Base-by-base conservation (phyloP, 2,797 vertebrate species). In the Coregonus ussuriensis region DNA sequence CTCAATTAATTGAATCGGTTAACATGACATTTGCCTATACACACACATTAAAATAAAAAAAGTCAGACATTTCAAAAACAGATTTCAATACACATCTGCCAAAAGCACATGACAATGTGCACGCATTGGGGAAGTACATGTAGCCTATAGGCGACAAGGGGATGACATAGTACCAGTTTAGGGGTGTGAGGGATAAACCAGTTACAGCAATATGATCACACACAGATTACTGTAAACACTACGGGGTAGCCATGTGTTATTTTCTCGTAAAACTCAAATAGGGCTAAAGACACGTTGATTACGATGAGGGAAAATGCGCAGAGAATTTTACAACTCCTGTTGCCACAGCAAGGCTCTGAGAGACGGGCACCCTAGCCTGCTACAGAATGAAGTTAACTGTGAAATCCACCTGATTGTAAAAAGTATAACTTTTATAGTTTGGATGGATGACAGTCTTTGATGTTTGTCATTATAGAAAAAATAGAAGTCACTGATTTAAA, bases 1-100 rank as follows among this genome's bases (percentile, higher is more conserved):
- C 66, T 68, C 59, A 25, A 72, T 79, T 52, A 35, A 71, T 71
- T 72, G 7, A 63, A 74, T 75, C 29, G 4, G 51, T n/a, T 80
- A 77, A 56, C 6, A 47, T 59, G 1, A 59, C 16, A 59, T 59
- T 6, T 5, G 5, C 18, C 18, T 7, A 18, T 21, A 18, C 56
- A 18, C 18, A 18, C 56, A 18, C 56, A 18, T 7, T 21, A n/a
- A 59, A 59, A 21, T 18, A 59, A 21, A 59, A 56, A 21, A 5
- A 6, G 18, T 59, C 56, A 59, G 41, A 13, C 41, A 47, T 47
- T 47, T 47, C 41, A 11, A 47, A 11, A 47, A 11, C 0, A 47
- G 7, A 47, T 47, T 47, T 47, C 9, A 62, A 62, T 21, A 18
- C n/a, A 62, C 56, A 62, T 56, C 59, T 21, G n/a, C 59, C 59